These are phyloP conservation scores for Mormyrus lacerda DNA, from an alignment of 2,113 vertebrate genomes.

Conservation along the genomic window DNA sequence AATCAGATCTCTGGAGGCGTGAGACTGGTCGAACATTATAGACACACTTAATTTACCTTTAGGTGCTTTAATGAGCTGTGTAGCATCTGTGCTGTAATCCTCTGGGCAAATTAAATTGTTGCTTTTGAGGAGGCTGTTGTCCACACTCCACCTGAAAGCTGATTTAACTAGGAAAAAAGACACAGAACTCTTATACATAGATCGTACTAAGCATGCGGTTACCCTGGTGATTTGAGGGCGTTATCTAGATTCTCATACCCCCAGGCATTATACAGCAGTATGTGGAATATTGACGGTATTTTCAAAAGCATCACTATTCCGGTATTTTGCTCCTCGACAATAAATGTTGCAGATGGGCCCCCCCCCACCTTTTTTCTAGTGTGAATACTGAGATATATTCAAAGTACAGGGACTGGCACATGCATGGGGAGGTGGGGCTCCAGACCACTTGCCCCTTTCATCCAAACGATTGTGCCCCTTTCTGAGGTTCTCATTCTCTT, in stretches of 20 bases:
- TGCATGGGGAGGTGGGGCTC: too few species aligned
- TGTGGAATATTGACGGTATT: neutral
- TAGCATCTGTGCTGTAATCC: conserved; percentile 64
- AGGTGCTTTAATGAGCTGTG: conserved; percentile 52
- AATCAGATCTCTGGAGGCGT: neutral
- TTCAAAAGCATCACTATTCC: neutral
- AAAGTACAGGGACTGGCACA: too few species aligned
- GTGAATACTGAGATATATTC: too few species aligned
- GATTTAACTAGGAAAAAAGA: conserved; percentile 58
- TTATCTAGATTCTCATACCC: neutral
- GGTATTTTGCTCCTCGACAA: neutral
- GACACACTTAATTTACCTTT: conserved; percentile 53
- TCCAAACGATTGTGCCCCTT: neutral
- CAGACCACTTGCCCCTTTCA: too few species aligned
- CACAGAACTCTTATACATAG: neutral
- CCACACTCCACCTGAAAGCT: conserved; percentile 66
- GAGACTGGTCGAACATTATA: neutral
- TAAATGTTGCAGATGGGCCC: neutral
- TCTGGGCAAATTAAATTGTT: conserved; percentile 71
- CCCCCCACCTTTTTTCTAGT: too few species aligned
- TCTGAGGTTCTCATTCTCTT: neutral
- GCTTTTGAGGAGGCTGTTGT: conserved; percentile 66
- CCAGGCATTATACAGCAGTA: neutral
- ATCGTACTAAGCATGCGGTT: neutral
- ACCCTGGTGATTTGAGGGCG: neutral